Conservation (phyloP, 2,797 vertebrate species). For the Argentina silus region DNA sequence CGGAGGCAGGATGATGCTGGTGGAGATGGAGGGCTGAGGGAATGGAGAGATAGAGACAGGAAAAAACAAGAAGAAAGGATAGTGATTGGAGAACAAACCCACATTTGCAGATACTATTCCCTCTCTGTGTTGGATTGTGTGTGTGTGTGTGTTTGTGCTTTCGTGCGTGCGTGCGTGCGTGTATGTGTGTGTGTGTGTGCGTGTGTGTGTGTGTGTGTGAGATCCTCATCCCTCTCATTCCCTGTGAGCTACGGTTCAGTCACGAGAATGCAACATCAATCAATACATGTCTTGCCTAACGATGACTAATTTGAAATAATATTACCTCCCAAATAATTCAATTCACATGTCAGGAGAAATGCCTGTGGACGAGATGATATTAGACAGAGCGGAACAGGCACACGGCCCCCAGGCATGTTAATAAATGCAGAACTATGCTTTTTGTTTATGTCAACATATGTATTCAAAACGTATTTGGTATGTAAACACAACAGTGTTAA, state of each 20-base stretch:
- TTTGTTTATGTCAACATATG: neutral
- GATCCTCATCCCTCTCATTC: neutral
- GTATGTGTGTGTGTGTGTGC: constrained; percentile 15
- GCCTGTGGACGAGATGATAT: neutral
- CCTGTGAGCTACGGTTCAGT: neutral
- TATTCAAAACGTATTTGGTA: neutral
- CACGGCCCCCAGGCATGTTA: neutral
- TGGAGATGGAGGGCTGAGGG: too few relatives aligned
- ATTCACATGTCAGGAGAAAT: too few relatives aligned
- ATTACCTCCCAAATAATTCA: neutral
- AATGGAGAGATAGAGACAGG: neutral
- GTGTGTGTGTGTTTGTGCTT: neutral
- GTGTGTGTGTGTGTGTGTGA: neutral
- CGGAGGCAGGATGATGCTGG: neutral
- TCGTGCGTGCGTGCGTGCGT: neutral
- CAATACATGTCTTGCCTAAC: neutral
- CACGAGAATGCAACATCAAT: neutral
- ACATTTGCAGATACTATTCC: neutral
- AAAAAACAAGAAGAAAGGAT: neutral
- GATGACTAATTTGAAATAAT: neutral
- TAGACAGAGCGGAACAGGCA: neutral
- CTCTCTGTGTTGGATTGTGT: neutral
- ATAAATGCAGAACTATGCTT: neutral
- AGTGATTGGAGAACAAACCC: neutral
- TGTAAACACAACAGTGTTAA: neutral